phyloP scores from a whole-genome alignment of 2,888 invertebrate species.

The Parthenolecanium corni region DNA sequence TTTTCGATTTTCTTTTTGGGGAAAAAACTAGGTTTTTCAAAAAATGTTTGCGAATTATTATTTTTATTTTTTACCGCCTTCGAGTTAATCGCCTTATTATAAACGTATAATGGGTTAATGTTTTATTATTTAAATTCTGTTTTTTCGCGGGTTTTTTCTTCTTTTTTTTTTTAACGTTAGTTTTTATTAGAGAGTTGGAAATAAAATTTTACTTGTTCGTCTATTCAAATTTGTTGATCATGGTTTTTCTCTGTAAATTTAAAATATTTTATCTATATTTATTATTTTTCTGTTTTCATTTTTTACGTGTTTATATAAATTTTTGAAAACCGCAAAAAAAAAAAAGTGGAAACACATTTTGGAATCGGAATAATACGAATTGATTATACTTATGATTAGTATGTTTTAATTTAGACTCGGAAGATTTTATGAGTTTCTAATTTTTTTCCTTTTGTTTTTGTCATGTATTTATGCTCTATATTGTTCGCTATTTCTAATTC shows the following conservation, averaged over 20 bases:
- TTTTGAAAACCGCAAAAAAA: not conserved
- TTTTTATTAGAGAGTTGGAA: not conserved
- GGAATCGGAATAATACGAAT: too few relatives aligned
- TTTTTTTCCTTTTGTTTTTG: too few relatives aligned
- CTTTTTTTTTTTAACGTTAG: not conserved
- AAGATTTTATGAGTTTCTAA: too few relatives aligned
- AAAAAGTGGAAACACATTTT: too few relatives aligned
- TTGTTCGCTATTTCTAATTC: not conserved
- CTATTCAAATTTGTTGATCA: not conserved
- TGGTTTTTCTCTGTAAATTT: not conserved
- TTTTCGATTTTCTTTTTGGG: too few relatives aligned
- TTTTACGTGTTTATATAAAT: not conserved
- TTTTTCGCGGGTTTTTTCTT: not conserved
- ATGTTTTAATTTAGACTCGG: too few relatives aligned
- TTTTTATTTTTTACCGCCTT: constrained; percentile 4
- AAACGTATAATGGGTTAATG: constrained; percentile 4
- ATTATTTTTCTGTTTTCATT: constrained; percentile 1
- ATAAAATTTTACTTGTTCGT: constrained; percentile 13
- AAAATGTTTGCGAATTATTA: constrained; percentile 14
- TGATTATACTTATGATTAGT: too few relatives aligned
- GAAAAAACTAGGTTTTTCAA: constrained; percentile 5
- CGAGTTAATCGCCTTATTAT: constrained; percentile 5
- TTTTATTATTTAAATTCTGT: constrained; percentile 14
- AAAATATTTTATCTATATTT: not conserved
- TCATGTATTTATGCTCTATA: not conserved